Evolutionary conservation across 2,113 vertebrate genomes (phyloP).

Genomic region (Emydura subglobosa): DNA sequence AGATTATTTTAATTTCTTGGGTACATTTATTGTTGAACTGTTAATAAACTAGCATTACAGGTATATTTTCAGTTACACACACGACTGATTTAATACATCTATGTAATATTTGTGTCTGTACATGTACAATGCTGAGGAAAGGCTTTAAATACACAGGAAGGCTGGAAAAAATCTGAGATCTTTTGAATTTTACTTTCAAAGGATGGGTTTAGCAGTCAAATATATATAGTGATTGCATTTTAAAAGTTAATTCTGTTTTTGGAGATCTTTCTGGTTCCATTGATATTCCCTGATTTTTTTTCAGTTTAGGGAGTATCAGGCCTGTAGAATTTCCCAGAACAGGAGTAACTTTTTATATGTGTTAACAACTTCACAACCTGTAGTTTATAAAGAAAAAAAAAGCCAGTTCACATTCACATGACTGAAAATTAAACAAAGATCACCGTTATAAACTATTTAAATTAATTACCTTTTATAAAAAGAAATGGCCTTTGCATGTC

Average conservation of each 20-base stretch:
- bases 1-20: not conserved
- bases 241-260: not conserved
- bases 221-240: not conserved
- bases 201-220: not conserved
- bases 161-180: not conserved
- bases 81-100: not conserved
- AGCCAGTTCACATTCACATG: not conserved
- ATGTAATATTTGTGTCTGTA: not conserved
- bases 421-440: constrained; percentile 32
- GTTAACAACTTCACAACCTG: constrained; percentile 69
- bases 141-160: not conserved
- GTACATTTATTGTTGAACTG: not conserved
- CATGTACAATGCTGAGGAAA: constrained; percentile 7
- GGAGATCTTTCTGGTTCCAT: not conserved
- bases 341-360: constrained; percentile 49
- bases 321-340: not conserved
- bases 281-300: not conserved
- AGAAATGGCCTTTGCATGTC: not conserved
- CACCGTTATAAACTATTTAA: not conserved
- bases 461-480: constrained; percentile 1
- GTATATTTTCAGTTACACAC: rapidly evolving
- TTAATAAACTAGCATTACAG: not conserved
- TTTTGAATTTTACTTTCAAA: not conserved
- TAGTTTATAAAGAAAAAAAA: constrained; percentile 53
- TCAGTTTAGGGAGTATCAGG: not conserved